Evolutionary conservation across 2,888 invertebrate genomes (phyloP).

Genomic region (Mycalesis mineus): DNA sequence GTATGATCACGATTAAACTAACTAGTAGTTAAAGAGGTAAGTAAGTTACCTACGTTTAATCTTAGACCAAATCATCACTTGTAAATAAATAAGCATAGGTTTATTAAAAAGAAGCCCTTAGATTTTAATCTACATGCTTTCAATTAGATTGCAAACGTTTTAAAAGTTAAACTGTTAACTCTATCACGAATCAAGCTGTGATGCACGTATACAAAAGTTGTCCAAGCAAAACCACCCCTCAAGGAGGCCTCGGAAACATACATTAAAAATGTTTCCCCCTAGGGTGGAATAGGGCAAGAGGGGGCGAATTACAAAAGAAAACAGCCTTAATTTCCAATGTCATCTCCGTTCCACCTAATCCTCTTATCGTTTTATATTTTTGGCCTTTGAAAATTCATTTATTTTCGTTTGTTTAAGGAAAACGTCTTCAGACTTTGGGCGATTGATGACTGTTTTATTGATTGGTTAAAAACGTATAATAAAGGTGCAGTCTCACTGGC

Average conservation of each 20-base stretch:
- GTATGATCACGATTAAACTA: no score
- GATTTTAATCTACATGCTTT: no score
- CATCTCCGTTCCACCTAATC: constrained; percentile 78
- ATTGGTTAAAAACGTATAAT: constrained; percentile 42
- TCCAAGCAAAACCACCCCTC: constrained; percentile 47
- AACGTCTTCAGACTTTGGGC: constrained; percentile 47
- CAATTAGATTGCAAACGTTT: not conserved
- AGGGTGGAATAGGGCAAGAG: constrained; percentile 51
- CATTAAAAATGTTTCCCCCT: constrained; percentile 68
- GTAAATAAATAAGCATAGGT: no score
- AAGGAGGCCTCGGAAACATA: constrained; percentile 58
- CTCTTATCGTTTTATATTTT: constrained; percentile 77
- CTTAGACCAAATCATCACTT: no score
- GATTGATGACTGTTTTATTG: constrained; percentile 48
- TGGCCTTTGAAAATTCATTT: constrained; percentile 77
- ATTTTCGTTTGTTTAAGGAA: constrained; percentile 76
- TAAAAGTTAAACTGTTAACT: not conserved
- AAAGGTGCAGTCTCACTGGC: not conserved
- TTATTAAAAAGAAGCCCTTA: no score
- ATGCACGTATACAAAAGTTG: constrained; percentile 42
- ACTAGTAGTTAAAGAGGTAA: no score
- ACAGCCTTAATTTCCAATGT: constrained; percentile 79
- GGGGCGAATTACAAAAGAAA: constrained; percentile 77
- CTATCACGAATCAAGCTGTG: constrained; percentile 16
- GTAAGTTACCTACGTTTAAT: no score